Conservation (phyloP, 2,888 invertebrate genomes). For the Pemphredon lugubris region DNA sequence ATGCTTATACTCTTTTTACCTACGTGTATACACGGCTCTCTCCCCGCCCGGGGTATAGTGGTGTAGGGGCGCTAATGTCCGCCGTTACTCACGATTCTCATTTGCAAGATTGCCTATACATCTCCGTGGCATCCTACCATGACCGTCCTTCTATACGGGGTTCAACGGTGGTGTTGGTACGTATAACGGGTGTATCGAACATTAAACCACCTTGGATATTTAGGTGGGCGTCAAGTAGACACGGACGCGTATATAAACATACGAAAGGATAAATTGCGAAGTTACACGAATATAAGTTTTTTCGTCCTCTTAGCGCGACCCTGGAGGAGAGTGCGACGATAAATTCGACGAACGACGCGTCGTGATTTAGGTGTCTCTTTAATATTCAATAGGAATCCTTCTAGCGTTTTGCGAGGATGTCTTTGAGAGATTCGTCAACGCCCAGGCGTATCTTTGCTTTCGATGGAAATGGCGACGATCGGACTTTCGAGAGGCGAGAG, state of each 20-base stretch:
- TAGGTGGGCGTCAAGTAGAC: conserved; percentile 4
- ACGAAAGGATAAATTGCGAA: neutral
- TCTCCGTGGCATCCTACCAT: conserved; percentile 71
- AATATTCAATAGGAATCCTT: no score
- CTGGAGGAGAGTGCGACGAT: no score
- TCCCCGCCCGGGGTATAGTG: conserved; percentile 47
- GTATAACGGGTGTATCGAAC: conserved; percentile 61
- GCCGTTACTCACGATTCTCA: conserved; percentile 80
- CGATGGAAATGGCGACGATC: no score
- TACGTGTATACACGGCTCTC: conserved; percentile 48
- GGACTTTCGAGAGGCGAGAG: no score
- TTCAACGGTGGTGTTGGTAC: conserved; percentile 48
- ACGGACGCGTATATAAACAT: conserved; percentile 1
- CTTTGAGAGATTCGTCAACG: no score
- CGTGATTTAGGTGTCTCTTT: no score
- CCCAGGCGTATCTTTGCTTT: no score
- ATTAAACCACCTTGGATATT: conserved; percentile 40
- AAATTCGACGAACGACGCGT: no score
- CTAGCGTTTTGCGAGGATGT: no score
- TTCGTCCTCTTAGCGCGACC: no score
- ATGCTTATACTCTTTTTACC: conserved; percentile 56
- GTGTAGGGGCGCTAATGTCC: conserved; percentile 74
- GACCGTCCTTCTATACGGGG: conserved; percentile 63
- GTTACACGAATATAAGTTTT: neutral
- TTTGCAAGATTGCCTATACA: conserved; percentile 80